Evolutionary conservation across 2,113 vertebrate species (phyloP), one percentile per base, ranked within the genome.

Genomic region (Calyptomena viridis): DNA sequence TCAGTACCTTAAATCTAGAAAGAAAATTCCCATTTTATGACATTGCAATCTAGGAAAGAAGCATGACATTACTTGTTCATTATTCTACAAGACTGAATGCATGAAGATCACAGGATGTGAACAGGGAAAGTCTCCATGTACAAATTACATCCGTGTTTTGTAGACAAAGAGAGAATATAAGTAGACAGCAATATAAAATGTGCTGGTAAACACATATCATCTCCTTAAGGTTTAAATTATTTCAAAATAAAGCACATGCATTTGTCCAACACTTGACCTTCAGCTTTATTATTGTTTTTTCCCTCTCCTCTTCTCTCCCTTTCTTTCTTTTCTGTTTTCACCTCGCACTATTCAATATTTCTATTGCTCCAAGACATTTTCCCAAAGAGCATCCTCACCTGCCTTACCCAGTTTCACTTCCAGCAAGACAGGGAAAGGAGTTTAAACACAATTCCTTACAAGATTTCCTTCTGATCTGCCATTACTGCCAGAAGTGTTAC

Each of bases 1-100:
- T 62, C 24, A 13, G 80, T 73, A 50, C 33, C 19, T 42, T 55
- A 73, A 75, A 31, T 67, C 50, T 42, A 44, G 42, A 87, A 83
- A 40, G 42, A 86, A 93, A 82, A 84, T 11, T 31, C 30, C 24
- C 4, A 3, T 73, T 83, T 21, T 67, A 47, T 77, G 88, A 46
- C 76, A 63, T 2, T 67, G 52, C 30, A 84, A 31, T 69, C 56
- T 50, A 90, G 76, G 69, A 88, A 93, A 46, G 88, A 55, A 58
- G 35, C 46, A 46, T 33, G 75, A 80, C 50, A 42, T 77, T 23
- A 31, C 21, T 95, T 71, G 69, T 20, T 93, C 64, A 37, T 95
- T 93, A 84, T 90, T 90, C 91, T 90, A 91, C 93, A 90, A 89
- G 93, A 77, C 63, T 77, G 83, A 63, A 63, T 31, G 39, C 55